Evolutionary conservation across 2,797 vertebrate species (phyloP).

Genomic region (Pempheris klunzingeri): DNA sequence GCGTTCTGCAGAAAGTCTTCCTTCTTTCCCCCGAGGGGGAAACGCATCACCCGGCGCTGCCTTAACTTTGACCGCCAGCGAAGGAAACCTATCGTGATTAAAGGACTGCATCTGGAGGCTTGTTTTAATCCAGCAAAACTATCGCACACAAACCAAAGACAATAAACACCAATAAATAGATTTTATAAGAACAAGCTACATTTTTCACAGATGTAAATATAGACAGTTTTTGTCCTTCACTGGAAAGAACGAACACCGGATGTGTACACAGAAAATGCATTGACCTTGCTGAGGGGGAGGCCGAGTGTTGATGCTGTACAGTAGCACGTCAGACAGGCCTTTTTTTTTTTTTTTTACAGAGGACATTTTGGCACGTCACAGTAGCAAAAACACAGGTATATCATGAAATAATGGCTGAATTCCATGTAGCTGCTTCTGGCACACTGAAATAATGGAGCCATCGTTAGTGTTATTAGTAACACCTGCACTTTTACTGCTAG

Average conservation of each 20-base stretch:
- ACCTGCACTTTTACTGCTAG: not conserved
- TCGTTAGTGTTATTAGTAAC: not conserved
- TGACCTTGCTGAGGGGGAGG: not conserved
- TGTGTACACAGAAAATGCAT: conserved; percentile 16
- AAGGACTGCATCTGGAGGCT: conserved; percentile 26
- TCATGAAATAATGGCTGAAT: not conserved
- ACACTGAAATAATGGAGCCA: not conserved
- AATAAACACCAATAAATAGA: conserved; percentile 57
- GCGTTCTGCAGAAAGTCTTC: conserved; percentile 43
- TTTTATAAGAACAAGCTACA: conserved; percentile 70
- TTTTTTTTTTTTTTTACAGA: not conserved
- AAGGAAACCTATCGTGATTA: conserved; percentile 49
- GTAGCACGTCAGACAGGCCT: not conserved
- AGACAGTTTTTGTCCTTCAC: conserved; percentile 30
- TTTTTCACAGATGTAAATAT: conserved; percentile 62
- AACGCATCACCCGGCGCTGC: conserved; percentile 63
- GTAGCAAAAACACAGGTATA: not conserved
- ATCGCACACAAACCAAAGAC: conserved; percentile 70
- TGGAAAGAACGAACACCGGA: conserved; percentile 7
- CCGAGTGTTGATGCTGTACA: not conserved
- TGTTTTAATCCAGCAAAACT: conserved; percentile 56
- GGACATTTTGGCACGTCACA: not conserved
- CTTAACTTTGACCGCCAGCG: conserved; percentile 71
- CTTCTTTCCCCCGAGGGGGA: conserved; percentile 46
- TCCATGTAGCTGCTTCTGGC: not conserved